Percentiles rank a stretch among this genome's conserved stretches.
Conservation (phyloP, 2,888 invertebrate genomes). For the Tuberolachnus salignus region DNA sequence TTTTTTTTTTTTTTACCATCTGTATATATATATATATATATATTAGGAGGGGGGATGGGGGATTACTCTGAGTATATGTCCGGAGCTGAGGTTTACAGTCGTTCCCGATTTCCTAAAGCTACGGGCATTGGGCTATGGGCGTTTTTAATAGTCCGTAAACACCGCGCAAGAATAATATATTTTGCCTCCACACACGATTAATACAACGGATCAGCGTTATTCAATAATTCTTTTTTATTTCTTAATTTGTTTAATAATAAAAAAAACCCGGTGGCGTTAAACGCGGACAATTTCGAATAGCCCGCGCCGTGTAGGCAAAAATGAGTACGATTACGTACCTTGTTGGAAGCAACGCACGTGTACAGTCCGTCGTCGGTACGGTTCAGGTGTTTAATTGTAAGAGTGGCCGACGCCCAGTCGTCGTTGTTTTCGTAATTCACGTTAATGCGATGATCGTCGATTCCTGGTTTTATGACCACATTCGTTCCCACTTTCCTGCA, state of each 20-base stretch:
- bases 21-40: too few relatives aligned
- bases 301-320: not conserved
- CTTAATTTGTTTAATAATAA: too few relatives aligned
- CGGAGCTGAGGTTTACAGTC: too few relatives aligned
- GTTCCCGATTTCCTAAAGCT: too few relatives aligned
- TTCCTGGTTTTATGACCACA: slow-evolving; percentile 41
- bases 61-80: too few relatives aligned
- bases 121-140: too few relatives aligned
- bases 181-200: too few relatives aligned
- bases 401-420: slow-evolving; percentile 69
- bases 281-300: slow-evolving; percentile 3
- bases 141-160: too few relatives aligned
- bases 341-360: slow-evolving; percentile 82
- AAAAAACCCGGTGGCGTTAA: not conserved
- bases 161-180: too few relatives aligned
- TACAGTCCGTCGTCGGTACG: slow-evolving; percentile 86
- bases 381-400: slow-evolving; percentile 72
- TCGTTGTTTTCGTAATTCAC: slow-evolving; percentile 30
- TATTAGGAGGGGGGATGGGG: too few relatives aligned
- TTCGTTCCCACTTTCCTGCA: slow-evolving; percentile 49
- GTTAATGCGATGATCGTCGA: slow-evolving; percentile 47
- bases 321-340: slow-evolving; percentile 61
- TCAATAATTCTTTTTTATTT: slow-evolving; percentile 32
- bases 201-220: not conserved
- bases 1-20: too few relatives aligned